phyloP scores from a whole-genome alignment of 2,113 vertebrate genomes.

The Pogona vitticeps region DNA sequence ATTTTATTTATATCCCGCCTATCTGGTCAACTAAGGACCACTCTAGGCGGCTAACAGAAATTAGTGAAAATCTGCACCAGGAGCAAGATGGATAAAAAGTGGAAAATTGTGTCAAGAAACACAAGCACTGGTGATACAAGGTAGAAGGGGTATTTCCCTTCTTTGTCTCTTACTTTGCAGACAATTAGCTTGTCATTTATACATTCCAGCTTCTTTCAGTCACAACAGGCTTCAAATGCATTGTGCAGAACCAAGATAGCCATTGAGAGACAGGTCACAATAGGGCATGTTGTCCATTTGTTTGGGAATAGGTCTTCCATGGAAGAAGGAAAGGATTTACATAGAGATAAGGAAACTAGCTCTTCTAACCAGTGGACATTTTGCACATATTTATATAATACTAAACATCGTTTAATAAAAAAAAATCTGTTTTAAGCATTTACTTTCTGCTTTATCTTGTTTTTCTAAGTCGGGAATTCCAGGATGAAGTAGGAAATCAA shows the following conservation, averaged over 20 bases:
- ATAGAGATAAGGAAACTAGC: not conserved
- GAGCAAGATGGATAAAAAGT: not conserved
- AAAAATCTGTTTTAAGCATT: not conserved
- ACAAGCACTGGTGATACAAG: not conserved
- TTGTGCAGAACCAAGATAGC: not conserved
- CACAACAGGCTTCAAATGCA: not conserved
- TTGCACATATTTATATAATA: not conserved
- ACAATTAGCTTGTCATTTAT: not conserved
- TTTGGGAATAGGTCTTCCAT: not conserved
- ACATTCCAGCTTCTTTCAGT: not conserved
- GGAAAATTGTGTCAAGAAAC: not conserved
- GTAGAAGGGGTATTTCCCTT: not conserved
- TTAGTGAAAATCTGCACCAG: too few species aligned
- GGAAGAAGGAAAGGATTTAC: not conserved
- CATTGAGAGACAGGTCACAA: not conserved
- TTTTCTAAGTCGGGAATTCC: not conserved
- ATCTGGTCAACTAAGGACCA: too few species aligned
- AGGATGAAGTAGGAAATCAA: constrained; percentile 14
- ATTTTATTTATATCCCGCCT: too few species aligned
- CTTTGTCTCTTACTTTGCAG: not conserved
- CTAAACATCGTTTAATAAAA: not conserved
- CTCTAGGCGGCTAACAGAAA: too few species aligned
- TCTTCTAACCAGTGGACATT: not conserved
- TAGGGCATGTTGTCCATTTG: too few species aligned
- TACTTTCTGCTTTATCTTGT: constrained; percentile 23